A percentile compares a stretch with the other conserved stretches of the same genome.
These are phyloP conservation scores for Thereva unica DNA, from an alignment of 2,888 invertebrate genomes.

Conservation along the genomic window DNA sequence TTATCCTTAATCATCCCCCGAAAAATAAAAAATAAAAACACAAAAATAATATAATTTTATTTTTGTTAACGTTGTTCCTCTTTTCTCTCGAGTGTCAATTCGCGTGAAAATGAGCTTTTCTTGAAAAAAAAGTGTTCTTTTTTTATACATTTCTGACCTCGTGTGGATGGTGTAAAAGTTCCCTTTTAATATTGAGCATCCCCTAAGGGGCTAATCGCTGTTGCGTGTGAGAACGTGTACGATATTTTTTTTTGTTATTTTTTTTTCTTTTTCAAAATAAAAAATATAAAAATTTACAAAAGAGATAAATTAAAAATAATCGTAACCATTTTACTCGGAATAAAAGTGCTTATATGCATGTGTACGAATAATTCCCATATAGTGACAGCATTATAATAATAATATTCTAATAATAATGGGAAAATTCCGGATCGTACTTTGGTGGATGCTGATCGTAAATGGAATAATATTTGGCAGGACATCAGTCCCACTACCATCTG, in stretches of 20 bases:
- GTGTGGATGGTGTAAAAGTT: constrained; percentile 16
- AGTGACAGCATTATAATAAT: too few species aligned
- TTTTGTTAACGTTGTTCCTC: too few species aligned
- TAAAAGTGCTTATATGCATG: too few species aligned
- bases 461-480: constrained; percentile 50
- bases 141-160: constrained; percentile 9
- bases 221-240: constrained; percentile 13
- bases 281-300: too few species aligned
- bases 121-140: background rate
- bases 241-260: constrained; percentile 4
- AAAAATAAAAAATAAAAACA: too few species aligned
- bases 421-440: constrained; percentile 51
- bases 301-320: too few species aligned
- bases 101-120: constrained; percentile 15
- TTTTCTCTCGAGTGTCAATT: background rate
- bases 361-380: too few species aligned
- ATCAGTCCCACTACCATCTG: constrained; percentile 30
- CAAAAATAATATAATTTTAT: too few species aligned
- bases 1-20: too few species aligned
- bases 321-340: too few species aligned
- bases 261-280: too few species aligned
- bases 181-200: constrained; percentile 1
- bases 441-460: constrained; percentile 53
- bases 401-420: constrained; percentile 47
- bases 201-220: constrained; percentile 2